Conservation (phyloP, 2,888 invertebrate species). For the Anarsia innoxiella region DNA sequence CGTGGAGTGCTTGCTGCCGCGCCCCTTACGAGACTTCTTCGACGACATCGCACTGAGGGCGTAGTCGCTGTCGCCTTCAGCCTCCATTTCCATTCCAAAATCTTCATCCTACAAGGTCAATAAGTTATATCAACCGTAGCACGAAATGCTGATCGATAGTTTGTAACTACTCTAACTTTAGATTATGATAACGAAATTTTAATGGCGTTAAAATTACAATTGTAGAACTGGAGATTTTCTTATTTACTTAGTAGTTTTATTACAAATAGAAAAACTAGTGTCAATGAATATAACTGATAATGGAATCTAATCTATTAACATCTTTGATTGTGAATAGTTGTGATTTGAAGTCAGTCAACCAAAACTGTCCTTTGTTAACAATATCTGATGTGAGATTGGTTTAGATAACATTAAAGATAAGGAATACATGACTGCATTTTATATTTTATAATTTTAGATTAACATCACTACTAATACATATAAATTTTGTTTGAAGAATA, state of each 20-base stretch:
- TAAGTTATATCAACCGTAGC: too few relatives aligned
- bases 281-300: too few relatives aligned
- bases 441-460: neutral
- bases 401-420: constrained; percentile 5
- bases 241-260: too few relatives aligned
- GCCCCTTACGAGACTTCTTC: constrained; percentile 77
- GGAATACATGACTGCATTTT: neutral
- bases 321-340: too few relatives aligned
- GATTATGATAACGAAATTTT: too few relatives aligned
- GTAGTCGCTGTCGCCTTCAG: constrained; percentile 86
- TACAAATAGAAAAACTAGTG: too few relatives aligned
- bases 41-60: constrained; percentile 74
- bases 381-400: constrained; percentile 2
- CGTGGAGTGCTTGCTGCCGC: constrained; percentile 71
- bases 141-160: too few relatives aligned
- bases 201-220: too few relatives aligned
- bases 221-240: too few relatives aligned
- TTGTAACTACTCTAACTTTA: too few relatives aligned
- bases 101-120: constrained; percentile 80
- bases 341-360: neutral
- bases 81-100: constrained; percentile 72
- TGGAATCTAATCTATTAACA: too few relatives aligned
- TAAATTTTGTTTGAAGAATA: too few relatives aligned
- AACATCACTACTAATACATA: neutral
- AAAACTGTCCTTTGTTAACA: neutral